These are phyloP conservation scores for Euglossa dilemma DNA, from an alignment of 1,140 invertebrate genomes.

Conservation along the genomic window DNA sequence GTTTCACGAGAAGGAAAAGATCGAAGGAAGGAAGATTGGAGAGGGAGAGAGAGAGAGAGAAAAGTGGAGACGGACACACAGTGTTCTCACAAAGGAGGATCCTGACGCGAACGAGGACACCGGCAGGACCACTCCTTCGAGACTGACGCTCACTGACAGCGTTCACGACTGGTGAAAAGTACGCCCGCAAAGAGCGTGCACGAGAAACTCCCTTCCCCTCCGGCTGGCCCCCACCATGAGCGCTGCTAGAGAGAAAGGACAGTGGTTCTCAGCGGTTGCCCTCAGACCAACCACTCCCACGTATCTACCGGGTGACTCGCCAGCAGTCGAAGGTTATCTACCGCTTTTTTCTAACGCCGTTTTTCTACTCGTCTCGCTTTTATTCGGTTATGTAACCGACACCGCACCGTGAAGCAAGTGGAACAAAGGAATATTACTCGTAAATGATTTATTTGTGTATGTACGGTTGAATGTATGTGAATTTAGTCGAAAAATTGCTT, in stretches of 20 bases:
- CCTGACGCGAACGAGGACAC: conserved; percentile 48
- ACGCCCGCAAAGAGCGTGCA: conserved; percentile 68
- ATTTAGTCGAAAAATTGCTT: no score
- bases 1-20: no score
- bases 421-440: no score
- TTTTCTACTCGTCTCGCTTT: no score
- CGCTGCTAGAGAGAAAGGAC: conserved; percentile 78
- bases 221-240: conserved; percentile 66
- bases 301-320: conserved; percentile 16
- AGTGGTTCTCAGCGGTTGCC: conserved; percentile 74
- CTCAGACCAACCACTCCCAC: conserved; percentile 31
- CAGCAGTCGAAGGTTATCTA: neutral
- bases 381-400: no score
- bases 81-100: conserved; percentile 25
- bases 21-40: no score
- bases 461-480: no score
- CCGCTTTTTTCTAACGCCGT: neutral
- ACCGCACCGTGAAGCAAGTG: no score
- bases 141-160: conserved; percentile 72
- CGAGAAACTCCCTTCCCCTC: conserved; percentile 64
- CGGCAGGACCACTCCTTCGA: conserved; percentile 60
- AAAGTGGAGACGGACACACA: no score
- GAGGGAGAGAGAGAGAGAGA: no score
- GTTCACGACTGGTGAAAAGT: conserved; percentile 76
- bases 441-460: no score